Conservation (phyloP, 2,113 vertebrate genomes). For the Anser cygnoides region DNA sequence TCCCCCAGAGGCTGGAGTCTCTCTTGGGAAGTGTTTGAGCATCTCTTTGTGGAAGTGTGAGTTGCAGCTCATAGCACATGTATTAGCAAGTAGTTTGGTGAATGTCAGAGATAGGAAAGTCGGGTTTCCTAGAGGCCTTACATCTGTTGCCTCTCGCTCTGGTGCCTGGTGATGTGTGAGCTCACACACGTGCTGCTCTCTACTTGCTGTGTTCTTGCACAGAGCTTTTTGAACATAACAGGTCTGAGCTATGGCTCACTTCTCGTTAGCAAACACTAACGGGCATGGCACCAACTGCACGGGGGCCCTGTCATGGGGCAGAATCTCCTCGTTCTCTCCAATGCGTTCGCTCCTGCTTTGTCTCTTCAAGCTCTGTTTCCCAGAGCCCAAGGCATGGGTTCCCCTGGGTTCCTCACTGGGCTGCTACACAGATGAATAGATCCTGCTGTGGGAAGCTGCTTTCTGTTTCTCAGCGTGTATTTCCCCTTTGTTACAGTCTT, state of each 20-base stretch:
- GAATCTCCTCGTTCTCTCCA: background rate
- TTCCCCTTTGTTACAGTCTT: background rate
- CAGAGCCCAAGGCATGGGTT: background rate
- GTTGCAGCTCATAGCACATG: background rate
- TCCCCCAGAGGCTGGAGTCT: background rate
- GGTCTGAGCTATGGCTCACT: background rate
- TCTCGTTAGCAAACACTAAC: background rate
- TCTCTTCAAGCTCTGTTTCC: background rate
- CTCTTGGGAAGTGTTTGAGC: background rate
- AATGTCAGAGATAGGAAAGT: background rate
- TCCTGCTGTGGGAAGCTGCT: background rate
- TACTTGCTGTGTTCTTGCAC: background rate
- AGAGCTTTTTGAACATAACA: background rate
- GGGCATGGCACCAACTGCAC: background rate
- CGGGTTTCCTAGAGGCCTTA: background rate
- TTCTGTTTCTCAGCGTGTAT: background rate
- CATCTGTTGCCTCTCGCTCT: background rate
- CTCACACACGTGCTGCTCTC: background rate
- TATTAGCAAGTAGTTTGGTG: background rate
- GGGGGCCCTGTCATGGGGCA: background rate
- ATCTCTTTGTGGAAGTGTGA: background rate
- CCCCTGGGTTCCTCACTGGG: background rate
- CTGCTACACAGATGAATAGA: background rate
- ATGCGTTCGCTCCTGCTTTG: background rate
- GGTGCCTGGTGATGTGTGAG: background rate